Evolutionary conservation across 2,113 vertebrate genomes (phyloP).

Genomic region (Tragelaphus scriptus): DNA sequence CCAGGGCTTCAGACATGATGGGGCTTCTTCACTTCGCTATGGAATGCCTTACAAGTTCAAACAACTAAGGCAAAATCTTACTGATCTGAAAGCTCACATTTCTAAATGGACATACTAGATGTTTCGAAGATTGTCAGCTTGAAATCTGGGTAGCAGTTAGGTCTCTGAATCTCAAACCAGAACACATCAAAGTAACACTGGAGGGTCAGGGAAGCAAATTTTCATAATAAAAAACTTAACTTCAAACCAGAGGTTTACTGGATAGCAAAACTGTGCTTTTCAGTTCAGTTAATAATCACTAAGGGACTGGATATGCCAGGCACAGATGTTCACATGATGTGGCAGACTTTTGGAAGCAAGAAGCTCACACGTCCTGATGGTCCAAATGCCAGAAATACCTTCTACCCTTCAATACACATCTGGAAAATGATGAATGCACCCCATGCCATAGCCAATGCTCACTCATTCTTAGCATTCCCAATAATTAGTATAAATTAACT

Average conservation of each 20-base stretch:
- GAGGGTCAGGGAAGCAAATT: slow-evolving; percentile 18
- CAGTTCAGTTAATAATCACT: background rate
- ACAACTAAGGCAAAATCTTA: background rate
- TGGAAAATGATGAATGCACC: background rate
- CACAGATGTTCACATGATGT: background rate
- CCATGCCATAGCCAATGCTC: background rate
- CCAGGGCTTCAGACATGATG: background rate
- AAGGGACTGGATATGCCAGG: background rate
- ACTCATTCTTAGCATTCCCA: background rate
- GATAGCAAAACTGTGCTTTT: slow-evolving; percentile 14
- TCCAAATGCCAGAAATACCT: background rate
- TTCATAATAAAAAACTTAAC: slow-evolving; percentile 27
- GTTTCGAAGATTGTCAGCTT: slow-evolving; percentile 5
- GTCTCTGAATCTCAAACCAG: slow-evolving; percentile 23
- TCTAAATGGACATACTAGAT: background rate
- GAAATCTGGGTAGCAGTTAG: slow-evolving; percentile 24
- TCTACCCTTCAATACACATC: background rate
- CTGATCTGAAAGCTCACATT: slow-evolving; percentile 1
- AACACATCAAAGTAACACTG: slow-evolving; percentile 37
- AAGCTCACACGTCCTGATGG: background rate
- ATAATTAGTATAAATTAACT: background rate
- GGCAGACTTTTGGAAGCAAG: background rate
- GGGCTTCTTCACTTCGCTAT: background rate
- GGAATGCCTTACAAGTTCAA: background rate
- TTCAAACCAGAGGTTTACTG: slow-evolving; percentile 2